phyloP scores from a whole-genome alignment of 1,140 invertebrate species.

The Euwallacea similis region DNA sequence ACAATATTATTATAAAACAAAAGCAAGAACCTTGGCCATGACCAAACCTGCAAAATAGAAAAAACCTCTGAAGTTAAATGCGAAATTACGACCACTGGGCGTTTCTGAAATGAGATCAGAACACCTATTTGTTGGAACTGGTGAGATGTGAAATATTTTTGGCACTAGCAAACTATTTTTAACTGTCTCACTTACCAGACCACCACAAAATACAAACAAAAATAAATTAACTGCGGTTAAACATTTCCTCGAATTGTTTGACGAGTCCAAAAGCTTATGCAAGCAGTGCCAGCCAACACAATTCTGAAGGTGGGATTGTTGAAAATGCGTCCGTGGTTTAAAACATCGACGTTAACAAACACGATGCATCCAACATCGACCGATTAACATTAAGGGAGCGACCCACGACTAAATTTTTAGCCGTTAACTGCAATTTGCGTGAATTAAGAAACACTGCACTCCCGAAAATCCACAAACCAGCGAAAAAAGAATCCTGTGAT shows the following conservation, averaged over 20 bases:
- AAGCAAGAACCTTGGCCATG: too few species aligned
- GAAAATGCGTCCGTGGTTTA: slow-evolving; percentile 8
- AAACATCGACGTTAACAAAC: not conserved
- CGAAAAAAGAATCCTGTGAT: slow-evolving; percentile 8
- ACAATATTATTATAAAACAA: too few species aligned
- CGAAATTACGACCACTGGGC: not conserved
- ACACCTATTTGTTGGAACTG: not conserved
- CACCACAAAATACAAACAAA: slow-evolving; percentile 26
- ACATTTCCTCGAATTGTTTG: slow-evolving; percentile 18
- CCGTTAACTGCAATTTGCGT: too few species aligned
- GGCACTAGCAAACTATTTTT: slow-evolving; percentile 39
- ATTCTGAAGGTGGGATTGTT: slow-evolving; percentile 20
- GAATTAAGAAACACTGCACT: not conserved
- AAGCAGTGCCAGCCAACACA: slow-evolving; percentile 31
- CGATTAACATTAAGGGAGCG: too few species aligned
- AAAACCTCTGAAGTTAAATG: too few species aligned
- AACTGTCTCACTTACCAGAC: slow-evolving; percentile 40
- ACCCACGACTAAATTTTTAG: too few species aligned
- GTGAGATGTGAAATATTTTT: slow-evolving; percentile 28
- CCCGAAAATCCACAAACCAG: not conserved
- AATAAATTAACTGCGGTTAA: slow-evolving; percentile 29
- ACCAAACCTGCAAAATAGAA: too few species aligned
- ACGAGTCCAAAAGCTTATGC: slow-evolving; percentile 26
- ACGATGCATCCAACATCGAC: not conserved
- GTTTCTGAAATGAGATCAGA: slow-evolving; percentile 3